Base-by-base conservation (phyloP, 2,113 vertebrate genomes). In the Numenius arquata region DNA sequence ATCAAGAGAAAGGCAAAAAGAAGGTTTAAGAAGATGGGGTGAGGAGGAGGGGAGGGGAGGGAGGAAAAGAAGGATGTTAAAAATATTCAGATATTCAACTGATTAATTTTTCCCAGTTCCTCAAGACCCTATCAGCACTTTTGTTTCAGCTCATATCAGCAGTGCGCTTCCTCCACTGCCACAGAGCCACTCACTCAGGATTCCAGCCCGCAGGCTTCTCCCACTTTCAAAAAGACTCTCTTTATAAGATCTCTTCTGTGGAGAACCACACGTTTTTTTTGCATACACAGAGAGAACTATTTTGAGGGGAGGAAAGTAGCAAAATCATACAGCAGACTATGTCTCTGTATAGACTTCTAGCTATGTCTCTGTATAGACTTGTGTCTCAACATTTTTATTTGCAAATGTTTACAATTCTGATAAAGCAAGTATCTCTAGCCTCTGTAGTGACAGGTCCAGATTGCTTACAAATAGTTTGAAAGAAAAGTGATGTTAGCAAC, bases 21-120 rank as follows among this genome's bases (percentile, higher is more conserved):
- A 41, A 72, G 27, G 8, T 58, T 89, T 53, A 74, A 50, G 19
- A 84, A 41, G 14, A 43, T 7, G 18, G 36, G 11, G 20, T 7
- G 7, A 12, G 9, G 11, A 13, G 3, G 6, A 2, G 5, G 3
- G 6, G 2, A 4, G 4, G 6, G 19, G 5, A 30, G 10, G 27
- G 27, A 12, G 6, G 9, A n/a, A n/a, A 38, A 36, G 20, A n/a
- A 22, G 17, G 11, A 63, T 6, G 4, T 70, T 20, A 70, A 77
- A 77, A 47, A 15, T 26, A 76, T 34, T 48, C 13, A 25, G 11
- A 19, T 2, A 26, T 62, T 77, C 18, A 5, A 19, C 7, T 32
- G 16, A 58, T 15, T 45, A 59, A 21, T 55, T 80, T 94, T 80
- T 41, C 26, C 15, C 8, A 29, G 11, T 62, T 55, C 23, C 9